Evolutionary conservation across 2,797 vertebrate genomes (phyloP).

Genomic region (Ctenosaura bakeri): DNA sequence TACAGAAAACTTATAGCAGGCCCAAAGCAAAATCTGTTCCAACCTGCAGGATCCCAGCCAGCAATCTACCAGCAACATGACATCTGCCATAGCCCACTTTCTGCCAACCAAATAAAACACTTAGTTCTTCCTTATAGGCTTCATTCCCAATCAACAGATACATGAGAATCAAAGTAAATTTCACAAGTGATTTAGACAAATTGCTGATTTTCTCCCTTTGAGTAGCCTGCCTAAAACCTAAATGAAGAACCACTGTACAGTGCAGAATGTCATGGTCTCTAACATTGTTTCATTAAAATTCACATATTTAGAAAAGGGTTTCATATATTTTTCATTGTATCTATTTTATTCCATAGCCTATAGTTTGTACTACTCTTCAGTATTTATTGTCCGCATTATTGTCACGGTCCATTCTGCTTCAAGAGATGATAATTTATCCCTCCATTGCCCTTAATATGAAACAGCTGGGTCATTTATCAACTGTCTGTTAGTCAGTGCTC

Average conservation of each 20-base stretch:
- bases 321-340: constrained; percentile 41
- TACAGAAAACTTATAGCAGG: background rate
- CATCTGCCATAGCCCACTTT: background rate
- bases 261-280: background rate
- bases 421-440: constrained; percentile 64
- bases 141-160: background rate
- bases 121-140: background rate
- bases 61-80: background rate
- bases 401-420: constrained; percentile 54
- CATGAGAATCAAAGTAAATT: background rate
- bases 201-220: background rate
- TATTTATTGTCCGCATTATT: constrained; percentile 50
- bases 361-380: constrained; percentile 43
- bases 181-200: background rate
- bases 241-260: background rate
- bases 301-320: constrained; percentile 39
- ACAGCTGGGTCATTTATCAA: constrained; percentile 55
- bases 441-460: constrained; percentile 54
- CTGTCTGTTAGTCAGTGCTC: constrained; percentile 52
- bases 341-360: constrained; percentile 59
- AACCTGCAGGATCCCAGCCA: background rate
- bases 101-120: background rate
- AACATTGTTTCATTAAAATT: constrained; percentile 22
- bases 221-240: background rate
- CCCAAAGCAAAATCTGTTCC: background rate